Base-by-base conservation (phyloP, 2,888 invertebrate genomes). In the Azorinus chamasolen region DNA sequence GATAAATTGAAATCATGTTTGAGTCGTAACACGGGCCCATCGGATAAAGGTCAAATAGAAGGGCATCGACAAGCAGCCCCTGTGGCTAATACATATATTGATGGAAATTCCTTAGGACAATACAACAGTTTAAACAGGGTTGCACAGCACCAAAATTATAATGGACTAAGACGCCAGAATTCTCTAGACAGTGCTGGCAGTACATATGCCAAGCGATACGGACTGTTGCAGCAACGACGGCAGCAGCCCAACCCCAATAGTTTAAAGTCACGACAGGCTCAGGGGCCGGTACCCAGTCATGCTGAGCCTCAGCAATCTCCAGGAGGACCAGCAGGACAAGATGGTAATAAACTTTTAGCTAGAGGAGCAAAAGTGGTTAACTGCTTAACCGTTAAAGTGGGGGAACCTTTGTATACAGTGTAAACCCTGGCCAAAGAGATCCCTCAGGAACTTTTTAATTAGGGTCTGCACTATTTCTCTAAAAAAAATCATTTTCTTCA, bases 1-100 rank as follows among this genome's bases (percentile, higher is more conserved):
- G 90, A 91, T 55, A 91, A 90, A 71, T 90, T 92, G 18, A 79
- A 91, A 8, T 89, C 84, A n/a, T 92, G 92, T 74, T 82, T 92
- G 32, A 75, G 79, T 72, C 37, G 83, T 51, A 83, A 70, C 62
- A 71, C 78, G 0, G 63, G 68, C 6, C 64, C 72, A 12, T 66
- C 66, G 20, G 74, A 80, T 43, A 59, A 62, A 41, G 55, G 65
- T 22, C 78, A 70, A 20, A 22, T 18, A n/a, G 74, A 79, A 16
- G 54, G 37, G 24, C 74, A 61, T 22, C 73, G 84, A n/a, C 87
- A 87, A 46, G 84, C 87, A 4, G 87, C 86, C 1, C 82, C 83
- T 3, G 59, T 90, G 55, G 87, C 90, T 0, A 84, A 89, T 57
- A 90, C 88, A 58, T 83, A 87, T 50, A 89, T 91, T 27, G 91